A percentile compares a stretch with the other conserved stretches of the same genome.
These are phyloP conservation scores for Andricus quercusramuli DNA, from an alignment of 2,888 invertebrate species.

Conservation along the genomic window DNA sequence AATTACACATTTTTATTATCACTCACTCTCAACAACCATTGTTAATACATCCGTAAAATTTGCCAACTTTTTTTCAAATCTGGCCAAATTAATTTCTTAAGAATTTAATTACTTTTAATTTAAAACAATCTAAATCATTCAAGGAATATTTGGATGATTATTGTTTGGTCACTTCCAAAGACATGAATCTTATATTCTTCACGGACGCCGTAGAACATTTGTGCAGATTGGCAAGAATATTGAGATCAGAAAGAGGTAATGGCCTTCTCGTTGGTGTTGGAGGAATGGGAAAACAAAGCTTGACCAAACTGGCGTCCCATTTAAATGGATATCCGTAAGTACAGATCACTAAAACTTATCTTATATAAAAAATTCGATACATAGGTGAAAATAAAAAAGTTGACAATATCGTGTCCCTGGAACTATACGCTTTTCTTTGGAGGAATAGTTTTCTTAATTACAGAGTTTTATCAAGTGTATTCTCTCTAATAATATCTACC, in stretches of 20 bases:
- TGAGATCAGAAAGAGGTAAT: constrained; percentile 93
- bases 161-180: constrained; percentile 87
- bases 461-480: too few species aligned
- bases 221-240: constrained; percentile 90
- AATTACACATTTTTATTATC: too few species aligned
- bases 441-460: too few species aligned
- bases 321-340: constrained; percentile 89
- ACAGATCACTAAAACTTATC: background rate
- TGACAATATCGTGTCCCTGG: too few species aligned
- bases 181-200: constrained; percentile 92
- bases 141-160: constrained; percentile 92
- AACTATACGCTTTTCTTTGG: too few species aligned
- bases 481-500: too few species aligned
- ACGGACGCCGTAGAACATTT: constrained; percentile 94
- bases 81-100: background rate
- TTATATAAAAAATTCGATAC: too few species aligned
- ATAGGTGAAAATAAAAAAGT: too few species aligned
- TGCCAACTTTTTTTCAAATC: too few species aligned
- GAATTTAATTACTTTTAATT: background rate
- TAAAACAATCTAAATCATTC: background rate
- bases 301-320: constrained; percentile 91
- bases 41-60: too few species aligned
- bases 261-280: constrained; percentile 93
- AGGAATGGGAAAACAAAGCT: constrained; percentile 94
- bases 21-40: too few species aligned